Evolutionary conservation across 1,140 invertebrate genomes (phyloP).

Genomic region (Watersipora subatra): DNA sequence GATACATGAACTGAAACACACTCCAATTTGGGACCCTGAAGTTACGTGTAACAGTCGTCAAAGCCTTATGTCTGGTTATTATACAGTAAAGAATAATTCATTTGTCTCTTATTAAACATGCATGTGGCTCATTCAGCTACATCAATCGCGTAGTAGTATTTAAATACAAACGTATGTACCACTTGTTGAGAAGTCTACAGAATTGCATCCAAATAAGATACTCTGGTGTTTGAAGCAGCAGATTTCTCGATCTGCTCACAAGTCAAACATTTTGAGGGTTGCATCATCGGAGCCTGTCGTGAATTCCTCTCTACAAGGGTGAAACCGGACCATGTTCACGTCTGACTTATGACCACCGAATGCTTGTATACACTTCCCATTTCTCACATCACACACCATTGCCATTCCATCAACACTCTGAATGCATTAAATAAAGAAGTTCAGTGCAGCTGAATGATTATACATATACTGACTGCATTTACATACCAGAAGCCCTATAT

Average conservation of each 20-base stretch:
- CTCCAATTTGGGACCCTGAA: too few relatives aligned
- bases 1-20: too few relatives aligned
- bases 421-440: too few relatives aligned
- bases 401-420: slow-evolving; percentile 92
- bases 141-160: too few relatives aligned
- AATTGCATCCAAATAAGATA: slow-evolving; percentile 95
- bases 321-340: slow-evolving; percentile 94
- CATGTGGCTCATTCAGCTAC: too few relatives aligned
- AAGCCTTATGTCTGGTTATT: too few relatives aligned
- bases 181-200: slow-evolving; percentile 92
- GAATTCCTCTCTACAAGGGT: slow-evolving; percentile 97
- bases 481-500: too few relatives aligned
- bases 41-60: too few relatives aligned
- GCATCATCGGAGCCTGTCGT: slow-evolving; percentile 96
- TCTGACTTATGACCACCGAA: slow-evolving; percentile 98
- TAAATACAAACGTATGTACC: slow-evolving; percentile 50
- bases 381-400: slow-evolving; percentile 97
- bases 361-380: slow-evolving; percentile 91
- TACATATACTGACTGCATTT: too few relatives aligned
- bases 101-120: too few relatives aligned
- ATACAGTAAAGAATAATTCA: too few relatives aligned
- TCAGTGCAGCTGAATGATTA: too few relatives aligned
- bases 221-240: slow-evolving; percentile 91
- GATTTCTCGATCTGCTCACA: slow-evolving; percentile 92
- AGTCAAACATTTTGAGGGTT: slow-evolving; percentile 86